phyloP scores from a whole-genome alignment of 2,888 invertebrate genomes.

The Gisinianus flammeolus region DNA sequence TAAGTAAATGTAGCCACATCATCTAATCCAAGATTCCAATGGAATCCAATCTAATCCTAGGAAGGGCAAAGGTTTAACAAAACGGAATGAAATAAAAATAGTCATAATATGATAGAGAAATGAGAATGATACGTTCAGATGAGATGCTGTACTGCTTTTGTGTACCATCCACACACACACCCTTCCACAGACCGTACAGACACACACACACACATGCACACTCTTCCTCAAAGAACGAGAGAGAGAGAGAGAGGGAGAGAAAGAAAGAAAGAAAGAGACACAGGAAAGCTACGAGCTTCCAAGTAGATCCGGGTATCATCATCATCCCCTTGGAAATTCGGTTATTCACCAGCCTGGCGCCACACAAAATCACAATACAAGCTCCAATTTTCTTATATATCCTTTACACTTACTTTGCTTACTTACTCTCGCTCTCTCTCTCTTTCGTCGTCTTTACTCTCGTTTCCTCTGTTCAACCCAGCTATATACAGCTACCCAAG shows the following conservation, averaged over 20 bases:
- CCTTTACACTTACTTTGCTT: conserved; percentile 39
- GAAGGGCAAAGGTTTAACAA: conserved; percentile 44
- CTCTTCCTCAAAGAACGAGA: background rate
- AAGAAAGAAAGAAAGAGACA: conserved; percentile 16
- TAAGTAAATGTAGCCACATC: conserved; percentile 16
- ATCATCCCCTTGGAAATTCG: conserved; percentile 42
- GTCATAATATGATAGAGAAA: conserved; percentile 45
- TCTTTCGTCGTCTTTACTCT: conserved; percentile 32
- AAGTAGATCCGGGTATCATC: conserved; percentile 44
- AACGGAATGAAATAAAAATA: conserved; percentile 47
- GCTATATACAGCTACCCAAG: background rate
- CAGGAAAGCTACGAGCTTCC: conserved; percentile 35
- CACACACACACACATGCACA: conserved; percentile 7
- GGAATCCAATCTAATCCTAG: conserved; percentile 44
- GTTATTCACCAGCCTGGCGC: conserved; percentile 53
- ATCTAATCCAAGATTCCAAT: conserved; percentile 26
- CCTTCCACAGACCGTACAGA: background rate
- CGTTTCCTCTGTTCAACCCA: conserved; percentile 3
- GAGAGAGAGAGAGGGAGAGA: conserved; percentile 21
- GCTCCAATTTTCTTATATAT: conserved; percentile 47
- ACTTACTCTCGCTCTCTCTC: too few relatives aligned
- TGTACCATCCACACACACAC: conserved; percentile 4
- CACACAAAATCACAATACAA: conserved; percentile 56
- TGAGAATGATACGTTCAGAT: conserved; percentile 40
- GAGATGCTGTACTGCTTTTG: background rate